A percentile compares a stretch with the other conserved stretches of the same genome.
Conservation (phyloP, 2,113 vertebrate genomes). For the Thermophis baileyi region DNA sequence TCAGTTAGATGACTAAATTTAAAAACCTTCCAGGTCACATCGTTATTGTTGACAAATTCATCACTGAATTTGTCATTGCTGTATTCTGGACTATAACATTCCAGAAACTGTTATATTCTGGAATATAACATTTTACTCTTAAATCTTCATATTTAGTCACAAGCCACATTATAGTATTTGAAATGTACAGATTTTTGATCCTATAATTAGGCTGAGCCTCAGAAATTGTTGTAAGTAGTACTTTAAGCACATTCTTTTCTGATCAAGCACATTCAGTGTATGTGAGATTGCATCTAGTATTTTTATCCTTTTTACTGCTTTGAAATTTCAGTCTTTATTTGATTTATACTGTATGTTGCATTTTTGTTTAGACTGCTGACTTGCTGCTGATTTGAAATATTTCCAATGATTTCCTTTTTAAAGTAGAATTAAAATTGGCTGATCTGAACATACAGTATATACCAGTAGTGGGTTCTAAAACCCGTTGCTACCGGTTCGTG, state of each 20-base stretch:
- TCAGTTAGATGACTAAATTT: not conserved
- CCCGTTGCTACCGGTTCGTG: no score
- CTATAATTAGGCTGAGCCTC: not conserved
- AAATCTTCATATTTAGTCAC: not conserved
- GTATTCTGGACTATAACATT: not conserved
- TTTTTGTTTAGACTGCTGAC: not conserved
- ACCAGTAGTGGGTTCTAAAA: no score
- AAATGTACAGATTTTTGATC: not conserved
- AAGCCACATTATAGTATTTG: not conserved
- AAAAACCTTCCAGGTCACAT: not conserved
- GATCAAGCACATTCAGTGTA: not conserved
- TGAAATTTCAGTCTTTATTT: not conserved
- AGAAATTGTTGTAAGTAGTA: not conserved
- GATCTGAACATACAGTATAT: no score
- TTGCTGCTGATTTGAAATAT: not conserved
- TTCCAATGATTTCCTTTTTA: not conserved
- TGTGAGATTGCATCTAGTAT: not conserved
- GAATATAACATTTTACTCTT: not conserved
- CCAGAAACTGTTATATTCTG: not conserved
- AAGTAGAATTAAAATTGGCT: not conserved
- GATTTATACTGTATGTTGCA: not conserved
- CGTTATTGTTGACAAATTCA: not conserved
- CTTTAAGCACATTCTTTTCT: not conserved
- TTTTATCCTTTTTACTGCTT: not conserved
- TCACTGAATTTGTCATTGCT: not conserved